Percentiles rank a stretch among this genome's conserved stretches.
phyloP scores from a whole-genome alignment of 1,140 invertebrate species.

The Drosophila kepulauana region DNA sequence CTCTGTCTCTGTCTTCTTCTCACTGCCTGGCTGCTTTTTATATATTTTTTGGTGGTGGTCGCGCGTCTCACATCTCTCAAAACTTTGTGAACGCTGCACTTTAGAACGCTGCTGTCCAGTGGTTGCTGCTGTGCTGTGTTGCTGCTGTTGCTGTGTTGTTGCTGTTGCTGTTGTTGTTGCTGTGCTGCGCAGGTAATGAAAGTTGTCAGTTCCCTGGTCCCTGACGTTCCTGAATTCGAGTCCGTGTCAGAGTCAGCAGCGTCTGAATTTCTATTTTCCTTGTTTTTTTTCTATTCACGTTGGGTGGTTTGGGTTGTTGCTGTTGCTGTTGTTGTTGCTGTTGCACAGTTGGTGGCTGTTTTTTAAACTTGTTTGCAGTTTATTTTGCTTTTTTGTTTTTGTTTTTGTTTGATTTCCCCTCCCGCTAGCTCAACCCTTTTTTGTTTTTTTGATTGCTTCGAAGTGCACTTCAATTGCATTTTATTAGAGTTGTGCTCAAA shows the following conservation, averaged over 20 bases:
- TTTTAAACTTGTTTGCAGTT: conserved; percentile 48
- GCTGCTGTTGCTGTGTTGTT: conserved; percentile 10
- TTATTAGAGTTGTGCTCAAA: conserved; percentile 66
- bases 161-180: conserved; percentile 18
- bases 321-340: conserved; percentile 63
- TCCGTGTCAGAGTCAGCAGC: neutral
- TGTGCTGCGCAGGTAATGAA: conserved; percentile 45
- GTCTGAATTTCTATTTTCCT: neutral
- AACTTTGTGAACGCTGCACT: conserved; percentile 29
- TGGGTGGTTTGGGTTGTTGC: conserved; percentile 34
- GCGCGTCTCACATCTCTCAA: conserved; percentile 3
- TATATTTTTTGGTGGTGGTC: conserved; percentile 2
- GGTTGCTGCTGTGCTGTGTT: conserved; percentile 40
- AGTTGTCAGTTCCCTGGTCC: conserved; percentile 31
- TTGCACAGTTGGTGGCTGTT: conserved; percentile 34
- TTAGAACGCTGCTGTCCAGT: conserved; percentile 29
- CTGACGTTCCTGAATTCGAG: neutral
- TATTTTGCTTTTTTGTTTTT: conserved; percentile 27
- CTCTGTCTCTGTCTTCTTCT: neutral
- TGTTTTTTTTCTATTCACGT: no score
- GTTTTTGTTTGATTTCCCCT: neutral
- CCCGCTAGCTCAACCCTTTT: neutral
- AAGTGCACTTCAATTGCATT: conserved; percentile 81
- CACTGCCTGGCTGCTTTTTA: conserved; percentile 5
- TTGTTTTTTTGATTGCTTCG: conserved; percentile 13